Base-by-base conservation (phyloP, 2,888 invertebrate genomes). In the Pammene aurita region DNA sequence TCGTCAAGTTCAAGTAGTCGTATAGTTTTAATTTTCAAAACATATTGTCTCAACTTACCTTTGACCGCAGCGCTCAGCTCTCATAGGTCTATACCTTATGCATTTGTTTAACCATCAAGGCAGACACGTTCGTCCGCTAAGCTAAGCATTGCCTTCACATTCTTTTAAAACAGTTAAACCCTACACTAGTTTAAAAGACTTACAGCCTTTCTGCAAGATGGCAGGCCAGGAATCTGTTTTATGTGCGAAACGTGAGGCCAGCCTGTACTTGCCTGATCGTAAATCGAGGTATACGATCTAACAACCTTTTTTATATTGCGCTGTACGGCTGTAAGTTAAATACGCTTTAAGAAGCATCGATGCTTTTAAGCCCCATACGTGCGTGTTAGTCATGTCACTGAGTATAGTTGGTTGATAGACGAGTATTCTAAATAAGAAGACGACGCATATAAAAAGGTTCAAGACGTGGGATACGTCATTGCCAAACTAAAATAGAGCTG, bases 181-280 rank as follows among this genome's bases (percentile, higher is more conserved):
- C n/a, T 9, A 13, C 26, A 7, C 16, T 0, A 10, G 13, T 2
- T 13, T 26, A 10, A 26, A 38, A 41, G 41, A 44, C 41, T 16
- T 10, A 52, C 41, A 52, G 1, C 50, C 7, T 62, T 62, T 62
- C 41, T 9, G 10, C 50, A 14, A 50, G 41, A 48, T 7, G 14
- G n/a, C n/a, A 57, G 44, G 42, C 38, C 16, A 68, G 41, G 63
- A 64, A 63, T 68, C 88, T 85, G 85, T 85, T 91, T 91, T 91
- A 91, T 88, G 83, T 86, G 75, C 66, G 74, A 75, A 80, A 91
- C 91, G 91, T 91, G 91, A 81, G 84, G 79, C 84, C 72, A 65
- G 72, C 61, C 61, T 62, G 73, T 75, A 73, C 72, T 74, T 73
- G 73, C 70, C 70, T 55, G 69, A 38, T 71, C 73, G 74, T 75